Conservation (phyloP, 1,140 invertebrate genomes). For the Nephila pilipes region DNA sequence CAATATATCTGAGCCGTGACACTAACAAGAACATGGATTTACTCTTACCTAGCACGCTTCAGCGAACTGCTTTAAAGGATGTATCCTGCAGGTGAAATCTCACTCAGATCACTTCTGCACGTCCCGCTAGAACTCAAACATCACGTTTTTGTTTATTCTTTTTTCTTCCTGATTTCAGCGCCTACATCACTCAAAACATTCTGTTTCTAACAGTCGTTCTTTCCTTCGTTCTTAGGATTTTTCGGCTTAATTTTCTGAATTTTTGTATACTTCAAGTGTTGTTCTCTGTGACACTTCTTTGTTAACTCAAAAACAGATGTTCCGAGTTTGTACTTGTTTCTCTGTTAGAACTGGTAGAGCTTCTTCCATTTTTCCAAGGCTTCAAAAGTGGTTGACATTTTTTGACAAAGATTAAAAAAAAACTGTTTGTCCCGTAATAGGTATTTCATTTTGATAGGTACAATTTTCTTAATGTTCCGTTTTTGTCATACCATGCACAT, state of each 20-base stretch:
- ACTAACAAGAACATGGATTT: constrained; percentile 75
- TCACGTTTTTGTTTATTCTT: constrained; percentile 2
- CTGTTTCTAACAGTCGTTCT: not conserved
- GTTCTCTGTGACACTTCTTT: too few relatives aligned
- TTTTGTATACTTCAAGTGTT: not conserved
- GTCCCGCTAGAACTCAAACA: constrained; percentile 54
- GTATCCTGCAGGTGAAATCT: constrained; percentile 66
- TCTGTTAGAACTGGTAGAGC: too few relatives aligned
- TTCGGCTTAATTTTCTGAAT: not conserved
- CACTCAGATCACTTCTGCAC: constrained; percentile 67
- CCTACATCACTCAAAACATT: not conserved
- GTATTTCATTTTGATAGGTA: too few relatives aligned
- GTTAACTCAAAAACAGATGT: too few relatives aligned
- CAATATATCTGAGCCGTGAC: constrained; percentile 71
- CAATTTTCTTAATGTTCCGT: too few relatives aligned
- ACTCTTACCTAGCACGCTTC: constrained; percentile 65
- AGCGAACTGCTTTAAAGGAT: constrained; percentile 61
- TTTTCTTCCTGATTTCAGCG: constrained; percentile 14
- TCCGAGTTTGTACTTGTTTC: too few relatives aligned
- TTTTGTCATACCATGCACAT: too few relatives aligned
- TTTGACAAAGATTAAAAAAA: too few relatives aligned
- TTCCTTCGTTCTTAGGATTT: not conserved
- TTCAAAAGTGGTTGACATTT: too few relatives aligned
- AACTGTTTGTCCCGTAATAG: too few relatives aligned
- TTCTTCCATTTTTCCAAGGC: too few relatives aligned